Evolutionary conservation across 2,113 vertebrate genomes (phyloP), one percentile per base, ranked within the genome.

Genomic region (Colinus virginianus): DNA sequence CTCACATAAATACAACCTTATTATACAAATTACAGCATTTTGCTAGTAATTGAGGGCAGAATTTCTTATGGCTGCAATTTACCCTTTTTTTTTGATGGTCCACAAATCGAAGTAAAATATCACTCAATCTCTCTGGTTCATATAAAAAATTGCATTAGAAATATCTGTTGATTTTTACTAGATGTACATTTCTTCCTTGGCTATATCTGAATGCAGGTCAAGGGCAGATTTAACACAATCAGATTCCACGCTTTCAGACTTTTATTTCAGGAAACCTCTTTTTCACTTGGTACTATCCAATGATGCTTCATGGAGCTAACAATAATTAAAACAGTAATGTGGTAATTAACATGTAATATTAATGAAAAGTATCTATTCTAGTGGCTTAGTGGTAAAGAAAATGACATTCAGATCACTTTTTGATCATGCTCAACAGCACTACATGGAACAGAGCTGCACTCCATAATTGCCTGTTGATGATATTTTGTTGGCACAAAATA

Each of bases 31-130:
- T 42, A n/a, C 21, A 84, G 6, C 58, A 79, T 93, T 93, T 79
- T 82, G 45, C 46, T 17, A 55, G 78, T 69, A 42, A 76, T 55
- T 49, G 28, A 45, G 28, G 49, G 49, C 38, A 90, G 82, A 85
- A 85, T 74, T 90, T 75, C 26, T 49, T 70, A 15, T 45, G 87
- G 79, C 49, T 87, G 77, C 46, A 96, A 91, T 72, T 89, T 83
- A 66, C 43, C 70, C 3, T 13, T 28, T 87, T 77, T 92, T 76
- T 90, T 69, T 71, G 64, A 58, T 72, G 40, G 91, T 53, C 32
- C 71, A 77, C 17, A 49, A 94, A 64, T 38, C 42, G 70, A 86
- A 64, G 58, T 32, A 58, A 43, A 74, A 87, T n/a, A 23, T 59
- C 83, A 51, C 16, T 85, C 74, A 9, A 53, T 61, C 83, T 78